Percentiles rank a stretch among this genome's conserved stretches.
phyloP scores from a whole-genome alignment of 2,888 invertebrate species.

The Drosophila mimetica region DNA sequence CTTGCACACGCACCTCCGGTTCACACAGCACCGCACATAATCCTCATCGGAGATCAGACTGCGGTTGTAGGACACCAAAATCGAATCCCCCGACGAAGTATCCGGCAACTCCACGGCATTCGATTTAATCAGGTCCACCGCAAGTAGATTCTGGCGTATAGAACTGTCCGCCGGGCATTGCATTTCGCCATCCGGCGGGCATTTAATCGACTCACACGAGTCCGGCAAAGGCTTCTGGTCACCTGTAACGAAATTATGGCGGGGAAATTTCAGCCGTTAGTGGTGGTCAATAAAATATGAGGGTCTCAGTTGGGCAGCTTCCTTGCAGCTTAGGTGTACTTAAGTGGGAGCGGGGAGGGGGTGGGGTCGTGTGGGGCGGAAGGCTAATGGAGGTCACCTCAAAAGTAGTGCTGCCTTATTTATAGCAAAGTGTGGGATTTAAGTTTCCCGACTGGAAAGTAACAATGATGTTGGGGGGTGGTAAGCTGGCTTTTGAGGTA shows the following conservation, averaged over 20 bases:
- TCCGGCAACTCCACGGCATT: conserved; percentile 39
- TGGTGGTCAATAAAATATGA: conserved; percentile 42
- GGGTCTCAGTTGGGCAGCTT: conserved; percentile 38
- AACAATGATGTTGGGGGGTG: not conserved
- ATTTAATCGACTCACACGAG: conserved; percentile 78
- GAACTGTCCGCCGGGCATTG: conserved; percentile 82
- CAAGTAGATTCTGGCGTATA: conserved; percentile 69
- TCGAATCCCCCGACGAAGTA: not conserved
- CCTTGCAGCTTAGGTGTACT: conserved; percentile 38
- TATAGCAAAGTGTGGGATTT: conserved; percentile 5
- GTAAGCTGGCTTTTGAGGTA: conserved; percentile 4
- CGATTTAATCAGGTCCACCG: conserved; percentile 59
- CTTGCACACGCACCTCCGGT: conserved; percentile 81
- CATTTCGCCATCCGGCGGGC: conserved; percentile 80
- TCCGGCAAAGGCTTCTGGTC: conserved; percentile 66
- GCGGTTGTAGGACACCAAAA: conserved; percentile 40
- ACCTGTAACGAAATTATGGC: conserved; percentile 59
- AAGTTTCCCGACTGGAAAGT: conserved; percentile 9
- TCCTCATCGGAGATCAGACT: conserved; percentile 67
- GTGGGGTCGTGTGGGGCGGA: not conserved
- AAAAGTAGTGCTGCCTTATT: conserved; percentile 2
- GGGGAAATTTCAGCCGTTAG: conserved; percentile 10
- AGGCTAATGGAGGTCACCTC: conserved; percentile 15
- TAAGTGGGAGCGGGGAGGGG: not conserved
- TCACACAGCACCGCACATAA: conserved; percentile 79